These are phyloP conservation scores for Knipowitschia caucasica DNA, from an alignment of 2,797 vertebrate species.

Conservation along the genomic window DNA sequence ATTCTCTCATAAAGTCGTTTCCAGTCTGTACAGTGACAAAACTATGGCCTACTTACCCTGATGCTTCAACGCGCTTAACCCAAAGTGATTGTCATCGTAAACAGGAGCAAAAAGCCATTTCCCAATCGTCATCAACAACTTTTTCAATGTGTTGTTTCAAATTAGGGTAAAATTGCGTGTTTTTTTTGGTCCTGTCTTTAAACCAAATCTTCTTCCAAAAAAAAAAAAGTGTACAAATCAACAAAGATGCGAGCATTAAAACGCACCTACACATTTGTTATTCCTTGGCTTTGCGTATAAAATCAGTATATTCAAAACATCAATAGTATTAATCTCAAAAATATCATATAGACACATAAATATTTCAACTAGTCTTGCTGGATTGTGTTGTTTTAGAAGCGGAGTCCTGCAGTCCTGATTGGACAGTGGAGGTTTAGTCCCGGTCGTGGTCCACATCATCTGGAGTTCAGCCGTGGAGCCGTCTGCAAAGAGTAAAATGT, in stretches of 20 bases:
- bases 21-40: slow-evolving; percentile 7
- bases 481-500: slow-evolving; percentile 47
- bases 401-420: slow-evolving; percentile 57
- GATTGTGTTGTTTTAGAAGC: slow-evolving; percentile 76
- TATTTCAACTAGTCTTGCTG: slow-evolving; percentile 75
- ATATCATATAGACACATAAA: slow-evolving; percentile 77
- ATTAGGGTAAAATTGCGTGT: slow-evolving; percentile 29
- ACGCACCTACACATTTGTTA: slow-evolving; percentile 68
- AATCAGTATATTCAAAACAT: slow-evolving; percentile 74
- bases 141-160: slow-evolving; percentile 15
- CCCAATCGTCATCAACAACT: slow-evolving; percentile 43
- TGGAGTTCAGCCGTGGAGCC: slow-evolving; percentile 95
- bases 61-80: slow-evolving; percentile 6
- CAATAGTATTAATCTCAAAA: slow-evolving; percentile 74
- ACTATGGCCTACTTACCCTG: slow-evolving; percentile 37
- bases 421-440: slow-evolving; percentile 48
- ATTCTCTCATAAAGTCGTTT: not conserved
- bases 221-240: slow-evolving; percentile 48
- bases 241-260: slow-evolving; percentile 48
- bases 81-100: slow-evolving; percentile 18
- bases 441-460: slow-evolving; percentile 80
- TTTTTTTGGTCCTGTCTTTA: slow-evolving; percentile 47
- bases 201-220: slow-evolving; percentile 57
- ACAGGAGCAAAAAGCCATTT: slow-evolving; percentile 24
- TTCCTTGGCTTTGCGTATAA: slow-evolving; percentile 74